phyloP scores from a whole-genome alignment of 2,797 vertebrate species.

The Eulemur coronatus region DNA sequence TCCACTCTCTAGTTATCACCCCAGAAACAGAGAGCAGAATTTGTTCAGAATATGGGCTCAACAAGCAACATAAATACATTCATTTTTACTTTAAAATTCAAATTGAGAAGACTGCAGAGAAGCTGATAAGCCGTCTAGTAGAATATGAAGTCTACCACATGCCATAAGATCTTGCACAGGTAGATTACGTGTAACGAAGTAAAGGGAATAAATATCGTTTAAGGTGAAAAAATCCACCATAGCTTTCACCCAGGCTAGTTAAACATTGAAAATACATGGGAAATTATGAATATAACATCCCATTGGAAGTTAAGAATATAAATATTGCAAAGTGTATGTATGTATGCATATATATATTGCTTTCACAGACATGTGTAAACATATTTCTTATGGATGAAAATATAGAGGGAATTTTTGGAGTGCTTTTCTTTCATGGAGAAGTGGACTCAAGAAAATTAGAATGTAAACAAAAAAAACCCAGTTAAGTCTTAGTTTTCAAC shows the following conservation, averaged over 20 bases:
- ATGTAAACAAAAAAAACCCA: neutral
- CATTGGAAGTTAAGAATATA: conserved; percentile 71
- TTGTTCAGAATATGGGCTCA: conserved; percentile 78
- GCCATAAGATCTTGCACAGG: conserved; percentile 84
- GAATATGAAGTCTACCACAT: conserved; percentile 85
- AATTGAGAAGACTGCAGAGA: conserved; percentile 88
- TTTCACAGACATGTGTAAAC: conserved; percentile 38
- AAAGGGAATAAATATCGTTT: conserved; percentile 88
- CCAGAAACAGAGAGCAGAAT: conserved; percentile 64
- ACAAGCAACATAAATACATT: conserved; percentile 85
- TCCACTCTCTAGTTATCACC: conserved; percentile 77
- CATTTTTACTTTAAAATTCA: conserved; percentile 90
- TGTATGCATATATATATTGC: neutral
- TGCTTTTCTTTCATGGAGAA: neutral
- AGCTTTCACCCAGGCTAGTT: conserved; percentile 75
- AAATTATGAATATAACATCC: conserved; percentile 73
- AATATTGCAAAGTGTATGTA: conserved; percentile 43
- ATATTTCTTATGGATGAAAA: conserved; percentile 55
- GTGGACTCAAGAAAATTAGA: conserved; percentile 1
- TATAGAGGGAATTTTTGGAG: conserved; percentile 7
- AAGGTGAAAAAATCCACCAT: conserved; percentile 83
- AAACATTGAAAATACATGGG: conserved; percentile 57
- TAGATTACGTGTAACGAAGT: conserved; percentile 89
- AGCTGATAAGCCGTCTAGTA: conserved; percentile 89
- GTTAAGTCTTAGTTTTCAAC: neutral